Percentiles rank a stretch among this genome's conserved stretches.
Evolutionary conservation across 2,888 invertebrate species (phyloP).

Genomic region (Aphidius colemani): DNA sequence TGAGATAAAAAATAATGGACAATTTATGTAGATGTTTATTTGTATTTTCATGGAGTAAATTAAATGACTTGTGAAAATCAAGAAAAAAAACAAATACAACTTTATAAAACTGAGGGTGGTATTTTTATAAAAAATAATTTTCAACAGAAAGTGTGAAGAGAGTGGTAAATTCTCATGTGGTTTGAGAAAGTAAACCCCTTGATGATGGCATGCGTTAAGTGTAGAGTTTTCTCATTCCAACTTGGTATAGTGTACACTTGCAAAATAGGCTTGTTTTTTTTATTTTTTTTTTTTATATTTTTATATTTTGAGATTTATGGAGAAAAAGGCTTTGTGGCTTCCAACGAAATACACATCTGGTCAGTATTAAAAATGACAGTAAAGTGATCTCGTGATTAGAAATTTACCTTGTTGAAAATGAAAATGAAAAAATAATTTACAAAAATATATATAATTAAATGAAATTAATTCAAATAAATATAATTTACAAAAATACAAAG

Average conservation of each 20-base stretch:
- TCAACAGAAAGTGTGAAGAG: background rate
- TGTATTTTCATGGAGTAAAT: background rate
- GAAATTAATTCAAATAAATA: too few relatives aligned
- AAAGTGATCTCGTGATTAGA: constrained; percentile 7
- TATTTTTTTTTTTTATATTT: too few relatives aligned
- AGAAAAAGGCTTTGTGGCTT: constrained; percentile 11
- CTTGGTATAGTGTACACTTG: background rate
- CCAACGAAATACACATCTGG: constrained; percentile 13
- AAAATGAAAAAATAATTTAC: background rate
- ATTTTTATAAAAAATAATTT: constrained; percentile 4
- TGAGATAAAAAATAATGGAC: background rate
- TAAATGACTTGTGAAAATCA: background rate
- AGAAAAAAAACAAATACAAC: background rate
- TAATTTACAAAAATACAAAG: constrained; percentile 25
- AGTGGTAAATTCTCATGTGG: constrained; percentile 18
- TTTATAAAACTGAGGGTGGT: background rate
- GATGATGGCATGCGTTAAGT: constrained; percentile 19
- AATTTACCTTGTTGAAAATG: constrained; percentile 7
- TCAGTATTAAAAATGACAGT: constrained; percentile 16
- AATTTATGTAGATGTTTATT: background rate
- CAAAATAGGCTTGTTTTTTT: background rate
- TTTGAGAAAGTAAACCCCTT: background rate
- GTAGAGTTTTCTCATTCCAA: constrained; percentile 19
- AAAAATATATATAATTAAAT: too few relatives aligned
- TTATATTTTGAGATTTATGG: background rate